Base-by-base conservation (phyloP, 1,140 invertebrate genomes). In the Probaryconus sp. region DNA sequence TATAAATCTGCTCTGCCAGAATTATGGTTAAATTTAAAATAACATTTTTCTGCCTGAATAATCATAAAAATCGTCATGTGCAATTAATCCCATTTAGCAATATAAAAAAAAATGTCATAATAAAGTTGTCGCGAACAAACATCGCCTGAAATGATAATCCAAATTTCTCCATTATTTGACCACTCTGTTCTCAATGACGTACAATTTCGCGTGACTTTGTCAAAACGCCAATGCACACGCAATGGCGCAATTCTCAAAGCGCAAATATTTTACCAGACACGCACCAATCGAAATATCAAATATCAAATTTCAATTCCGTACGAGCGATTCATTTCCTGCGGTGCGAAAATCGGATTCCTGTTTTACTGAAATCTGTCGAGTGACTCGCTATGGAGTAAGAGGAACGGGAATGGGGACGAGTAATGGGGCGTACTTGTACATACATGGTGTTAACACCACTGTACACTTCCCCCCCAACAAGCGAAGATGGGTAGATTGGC, bases 401-500 rank as follows among this genome's bases (percentile, higher is more conserved):
- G 35, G 33, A n/a, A n/a, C n/a, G n/a, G n/a, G n/a, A n/a, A n/a
- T n/a, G n/a, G 10, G 28, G 48, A 43, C 38, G 35, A 33, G 35
- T 14, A 13, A 18, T 35, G 35, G 53, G 60, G 47, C 50, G 56
- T 47, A 40, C 55, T 58, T 61, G 56, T 63, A 64, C 56, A 21
- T 61, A 69, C 51, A 47, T 33, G 58, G 31, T 75, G 53, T 69
- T 69, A 69, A 60, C 64, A 69, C 72, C 30, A 37, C 6, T 42
- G 30, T 18, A 48, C 47, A 37, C 40, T 67, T 58, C 65, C 70
- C 65, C 70, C 55, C 55, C 65, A 35, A 56, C 51, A 31, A 5
- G 43, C 40, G 56, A 73, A 77, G 75, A 77, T 77, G 75, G 65
- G 60, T 33, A 77, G 60, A 70, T 67, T 69, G 53, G 60, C 69